Evolutionary conservation across 2,888 invertebrate species (phyloP), one percentile per base, ranked within the genome.

Genomic region (Oligia strigilis): DNA sequence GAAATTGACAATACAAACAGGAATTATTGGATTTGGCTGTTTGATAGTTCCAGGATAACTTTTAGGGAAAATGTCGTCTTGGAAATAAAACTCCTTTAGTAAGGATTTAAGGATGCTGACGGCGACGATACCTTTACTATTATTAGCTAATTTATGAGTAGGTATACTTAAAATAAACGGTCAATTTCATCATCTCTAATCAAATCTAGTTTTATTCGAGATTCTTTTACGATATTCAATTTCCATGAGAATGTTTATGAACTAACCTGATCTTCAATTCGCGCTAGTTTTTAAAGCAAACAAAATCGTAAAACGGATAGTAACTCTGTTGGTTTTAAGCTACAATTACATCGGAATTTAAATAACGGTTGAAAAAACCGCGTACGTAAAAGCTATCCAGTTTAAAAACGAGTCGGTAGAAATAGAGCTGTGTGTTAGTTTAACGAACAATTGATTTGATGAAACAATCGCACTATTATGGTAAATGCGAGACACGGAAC

Each of bases 401-500:
- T 85, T 84, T 75, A 66, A 79, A 58, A 80, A 82, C 83, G 66
- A 67, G 81, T 82, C 72, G 78, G 80, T 84, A 81, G 81, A 79
- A 85, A 86, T 83, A 82, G 79, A 82, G 46, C 58, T 83, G 77
- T 83, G 78, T 82, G 83, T 88, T 84, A 84, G 81, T 88, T 89
- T 83, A 78, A 81, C 82, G 87, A 93, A 93, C 93, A 93, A 94
- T 93, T 90, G 92, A 92, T 93, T 92, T 88, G 84, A 91, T 88
- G 88, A 92, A 91, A 93, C 92, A 93, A 92, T 92, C 90, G 91
- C 88, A 87, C 91, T 89, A 92, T 91, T 93, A 95, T 93, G 94
- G 89, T 93, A 93, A 29, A 94, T 93, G 90, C 79, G 82, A 52
- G 84, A 82, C 89, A 90, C 89, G 92, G 90, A 84, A 86, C 87